Percentiles rank a stretch among this genome's conserved stretches.
Conservation (phyloP, 2,113 vertebrate genomes). For the Harpagus bidentatus region DNA sequence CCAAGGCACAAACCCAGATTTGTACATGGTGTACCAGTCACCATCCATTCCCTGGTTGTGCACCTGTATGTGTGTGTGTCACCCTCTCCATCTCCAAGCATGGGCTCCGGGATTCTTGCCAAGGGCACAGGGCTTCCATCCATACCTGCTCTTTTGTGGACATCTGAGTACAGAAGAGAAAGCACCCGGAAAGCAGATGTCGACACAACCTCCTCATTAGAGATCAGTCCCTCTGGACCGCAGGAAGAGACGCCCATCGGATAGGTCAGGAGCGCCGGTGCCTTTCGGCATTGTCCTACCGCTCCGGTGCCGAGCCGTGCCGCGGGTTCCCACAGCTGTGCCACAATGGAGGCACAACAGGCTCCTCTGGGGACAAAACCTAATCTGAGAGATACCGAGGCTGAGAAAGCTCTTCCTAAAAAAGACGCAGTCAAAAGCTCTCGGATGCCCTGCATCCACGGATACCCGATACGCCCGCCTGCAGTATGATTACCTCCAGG, state of each 20-base stretch:
- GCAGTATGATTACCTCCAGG: slow-evolving; percentile 25
- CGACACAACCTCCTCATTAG: background rate
- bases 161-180: background rate
- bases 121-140: background rate
- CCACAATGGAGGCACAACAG: slow-evolving; percentile 68
- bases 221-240: background rate
- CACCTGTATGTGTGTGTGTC: fast-evolving
- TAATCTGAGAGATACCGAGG: slow-evolving; percentile 70
- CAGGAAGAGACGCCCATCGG: background rate
- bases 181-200: background rate
- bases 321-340: slow-evolving; percentile 63
- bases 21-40: fast-evolving
- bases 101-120: background rate
- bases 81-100: background rate
- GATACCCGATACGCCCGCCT: slow-evolving; percentile 66
- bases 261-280: background rate
- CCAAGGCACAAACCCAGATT: background rate
- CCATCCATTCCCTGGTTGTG: fast-evolving
- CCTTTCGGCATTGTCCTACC: slow-evolving; percentile 36
- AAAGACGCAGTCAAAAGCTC: slow-evolving; percentile 59
- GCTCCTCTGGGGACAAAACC: slow-evolving; percentile 71
- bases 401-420: slow-evolving; percentile 70
- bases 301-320: background rate
- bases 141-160: background rate
- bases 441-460: slow-evolving; percentile 17